Conservation (phyloP, 1,140 invertebrate species). For the Caenorhabditis latens region DNA sequence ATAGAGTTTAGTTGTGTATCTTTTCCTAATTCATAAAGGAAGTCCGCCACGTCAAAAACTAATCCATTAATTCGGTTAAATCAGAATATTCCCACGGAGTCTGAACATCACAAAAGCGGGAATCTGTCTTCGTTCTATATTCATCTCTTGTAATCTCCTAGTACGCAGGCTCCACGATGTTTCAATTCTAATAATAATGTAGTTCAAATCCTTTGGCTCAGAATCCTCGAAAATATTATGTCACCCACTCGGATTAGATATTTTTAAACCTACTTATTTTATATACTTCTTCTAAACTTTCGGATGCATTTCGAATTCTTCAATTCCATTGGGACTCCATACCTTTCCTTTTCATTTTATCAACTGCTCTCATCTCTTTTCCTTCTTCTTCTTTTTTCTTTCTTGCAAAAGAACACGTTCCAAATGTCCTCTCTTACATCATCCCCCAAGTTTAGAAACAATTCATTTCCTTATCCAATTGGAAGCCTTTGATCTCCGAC, state of each 20-base stretch:
- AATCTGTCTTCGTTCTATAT: too few species aligned
- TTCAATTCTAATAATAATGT: too few species aligned
- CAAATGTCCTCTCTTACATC: background rate
- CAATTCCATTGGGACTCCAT: background rate
- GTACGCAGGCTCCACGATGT: too few species aligned
- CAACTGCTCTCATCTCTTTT: slow-evolving; percentile 20
- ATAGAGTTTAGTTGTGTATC: too few species aligned
- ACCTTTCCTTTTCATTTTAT: slow-evolving; percentile 9
- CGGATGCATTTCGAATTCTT: background rate
- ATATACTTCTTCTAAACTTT: background rate
- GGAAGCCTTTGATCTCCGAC: background rate
- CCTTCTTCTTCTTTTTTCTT: background rate
- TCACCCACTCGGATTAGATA: background rate
- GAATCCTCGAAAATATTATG: background rate
- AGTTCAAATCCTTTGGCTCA: too few species aligned
- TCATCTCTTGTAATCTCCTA: too few species aligned
- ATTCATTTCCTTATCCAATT: background rate
- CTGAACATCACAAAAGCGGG: too few species aligned
- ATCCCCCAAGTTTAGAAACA: background rate
- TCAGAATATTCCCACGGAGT: too few species aligned
- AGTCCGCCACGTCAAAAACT: too few species aligned
- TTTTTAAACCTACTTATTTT: slow-evolving; percentile 7
- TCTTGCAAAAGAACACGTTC: slow-evolving; percentile 38
- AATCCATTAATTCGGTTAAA: too few species aligned
- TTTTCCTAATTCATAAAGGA: too few species aligned